These are phyloP conservation scores for Sialis lutaria DNA, from an alignment of 2,888 invertebrate genomes.

Conservation along the genomic window DNA sequence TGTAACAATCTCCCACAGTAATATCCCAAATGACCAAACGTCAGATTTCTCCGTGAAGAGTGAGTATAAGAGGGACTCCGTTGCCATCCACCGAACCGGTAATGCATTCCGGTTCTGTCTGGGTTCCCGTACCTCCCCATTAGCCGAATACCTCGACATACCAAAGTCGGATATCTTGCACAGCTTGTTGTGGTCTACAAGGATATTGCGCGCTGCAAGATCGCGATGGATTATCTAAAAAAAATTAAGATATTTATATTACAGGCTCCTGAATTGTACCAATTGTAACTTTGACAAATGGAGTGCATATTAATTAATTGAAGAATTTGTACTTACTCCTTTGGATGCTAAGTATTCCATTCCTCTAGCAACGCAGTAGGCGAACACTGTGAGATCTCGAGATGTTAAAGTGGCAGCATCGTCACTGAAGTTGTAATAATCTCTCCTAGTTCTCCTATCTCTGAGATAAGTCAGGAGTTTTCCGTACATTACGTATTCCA, in stretches of 20 bases:
- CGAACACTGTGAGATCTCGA: conserved; percentile 60
- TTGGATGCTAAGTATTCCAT: conserved; percentile 72
- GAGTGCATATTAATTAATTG: too few relatives aligned
- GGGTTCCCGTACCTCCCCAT: conserved; percentile 30
- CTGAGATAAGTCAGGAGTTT: conserved; percentile 60
- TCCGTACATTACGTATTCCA: conserved; percentile 77
- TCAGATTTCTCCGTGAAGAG: conserved; percentile 68
- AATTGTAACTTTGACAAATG: too few relatives aligned
- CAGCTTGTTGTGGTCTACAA: conserved; percentile 69
- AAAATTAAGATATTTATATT: too few relatives aligned
- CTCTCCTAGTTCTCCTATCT: conserved; percentile 35
- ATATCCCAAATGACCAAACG: conserved; percentile 75
- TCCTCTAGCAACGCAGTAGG: conserved; percentile 66
- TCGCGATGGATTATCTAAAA: conserved; percentile 71
- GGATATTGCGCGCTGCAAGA: conserved; percentile 64
- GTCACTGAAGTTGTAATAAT: conserved; percentile 44
- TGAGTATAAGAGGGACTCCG: conserved; percentile 62
- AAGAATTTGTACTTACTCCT: conserved; percentile 36
- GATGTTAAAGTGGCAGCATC: conserved; percentile 46
- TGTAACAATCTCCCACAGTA: conserved; percentile 77
- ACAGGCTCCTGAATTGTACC: too few relatives aligned
- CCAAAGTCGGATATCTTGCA: conserved; percentile 84
- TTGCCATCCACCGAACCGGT: conserved; percentile 74
- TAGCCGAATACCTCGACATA: conserved; percentile 44
- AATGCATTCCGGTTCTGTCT: conserved; percentile 34